These are phyloP conservation scores for Standfussiana lucernea DNA, from an alignment of 2,888 invertebrate genomes.

Conservation along the genomic window DNA sequence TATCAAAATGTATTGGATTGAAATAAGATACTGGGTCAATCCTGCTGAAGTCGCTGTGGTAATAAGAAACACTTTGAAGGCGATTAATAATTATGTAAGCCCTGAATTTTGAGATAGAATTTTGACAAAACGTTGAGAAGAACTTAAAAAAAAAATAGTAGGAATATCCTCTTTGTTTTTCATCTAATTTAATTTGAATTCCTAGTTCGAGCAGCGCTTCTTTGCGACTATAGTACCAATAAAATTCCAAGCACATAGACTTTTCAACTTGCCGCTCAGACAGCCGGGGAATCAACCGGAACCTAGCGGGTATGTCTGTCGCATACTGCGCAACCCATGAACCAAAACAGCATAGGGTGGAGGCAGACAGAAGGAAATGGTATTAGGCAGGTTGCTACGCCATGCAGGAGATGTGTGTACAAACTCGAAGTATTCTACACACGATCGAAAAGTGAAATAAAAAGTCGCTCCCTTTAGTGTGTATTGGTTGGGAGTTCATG, in stretches of 20 bases:
- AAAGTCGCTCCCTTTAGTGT: conserved; percentile 4
- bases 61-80: neutral
- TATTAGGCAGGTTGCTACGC: conserved; percentile 27
- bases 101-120: neutral
- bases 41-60: neutral
- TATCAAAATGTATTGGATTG: neutral
- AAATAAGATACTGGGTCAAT: neutral
- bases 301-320: conserved; percentile 15
- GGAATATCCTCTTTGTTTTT: neutral
- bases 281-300: conserved; percentile 41
- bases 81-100: neutral
- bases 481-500: neutral
- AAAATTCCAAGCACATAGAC: conserved; percentile 32
- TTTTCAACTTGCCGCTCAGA: conserved; percentile 35
- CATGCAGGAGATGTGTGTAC: conserved; percentile 19
- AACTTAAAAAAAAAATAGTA: neutral
- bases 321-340: conserved; percentile 31
- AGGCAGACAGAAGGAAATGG: conserved; percentile 48
- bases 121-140: neutral
- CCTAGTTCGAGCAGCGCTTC: neutral
- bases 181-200: neutral
- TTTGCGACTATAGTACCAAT: neutral
- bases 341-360: conserved; percentile 17
- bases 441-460: conserved; percentile 31
- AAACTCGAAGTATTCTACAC: conserved; percentile 10